Evolutionary conservation across 53 echinoderm and acorn worm species (phyloP).

Genomic region (Pentamera pediparva): DNA sequence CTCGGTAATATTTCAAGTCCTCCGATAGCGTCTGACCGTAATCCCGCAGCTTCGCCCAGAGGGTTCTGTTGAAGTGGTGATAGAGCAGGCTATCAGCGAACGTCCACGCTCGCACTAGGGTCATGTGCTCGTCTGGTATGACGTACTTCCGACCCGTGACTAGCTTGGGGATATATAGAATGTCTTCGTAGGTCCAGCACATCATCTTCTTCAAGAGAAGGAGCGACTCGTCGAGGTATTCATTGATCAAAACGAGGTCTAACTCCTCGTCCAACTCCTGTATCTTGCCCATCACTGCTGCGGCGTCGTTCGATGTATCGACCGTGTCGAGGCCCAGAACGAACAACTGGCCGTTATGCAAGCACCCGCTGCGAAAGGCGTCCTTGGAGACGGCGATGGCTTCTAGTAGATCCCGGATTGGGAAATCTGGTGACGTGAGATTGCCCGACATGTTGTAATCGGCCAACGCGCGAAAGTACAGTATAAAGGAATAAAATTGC

Average conservation of each 20-base stretch:
- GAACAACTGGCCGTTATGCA: slow-evolving; percentile 45
- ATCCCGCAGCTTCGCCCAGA: slow-evolving; percentile 31
- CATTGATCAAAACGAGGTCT: slow-evolving; percentile 56
- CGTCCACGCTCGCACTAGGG: slow-evolving; percentile 34
- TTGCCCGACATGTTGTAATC: slow-evolving; percentile 13
- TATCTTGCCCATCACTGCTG: slow-evolving; percentile 29
- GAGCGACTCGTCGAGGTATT: slow-evolving; percentile 67
- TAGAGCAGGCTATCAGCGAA: slow-evolving; percentile 31
- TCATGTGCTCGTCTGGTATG: slow-evolving; percentile 3
- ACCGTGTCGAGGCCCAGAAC: slow-evolving; percentile 52
- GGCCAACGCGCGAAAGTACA: slow-evolving; percentile 36
- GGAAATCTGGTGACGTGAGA: slow-evolving; percentile 11
- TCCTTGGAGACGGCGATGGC: slow-evolving; percentile 45
- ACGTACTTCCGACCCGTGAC: slow-evolving; percentile 20
- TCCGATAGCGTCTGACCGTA: slow-evolving; percentile 7
- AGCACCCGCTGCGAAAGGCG: slow-evolving; percentile 24
- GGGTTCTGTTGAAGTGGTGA: slow-evolving; percentile 44
- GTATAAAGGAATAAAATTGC: slow-evolving; percentile 41
- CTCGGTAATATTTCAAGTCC: slow-evolving; percentile 12
- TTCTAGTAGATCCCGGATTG: no score
- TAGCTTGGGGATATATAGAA: slow-evolving; percentile 40
- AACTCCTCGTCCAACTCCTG: slow-evolving; percentile 35
- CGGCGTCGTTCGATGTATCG: slow-evolving; percentile 5
- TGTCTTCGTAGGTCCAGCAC: slow-evolving; percentile 59
- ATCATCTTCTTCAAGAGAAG: slow-evolving; percentile 43